Evolutionary conservation across 2,888 invertebrate genomes (phyloP).

Genomic region (Sesia apiformis): DNA sequence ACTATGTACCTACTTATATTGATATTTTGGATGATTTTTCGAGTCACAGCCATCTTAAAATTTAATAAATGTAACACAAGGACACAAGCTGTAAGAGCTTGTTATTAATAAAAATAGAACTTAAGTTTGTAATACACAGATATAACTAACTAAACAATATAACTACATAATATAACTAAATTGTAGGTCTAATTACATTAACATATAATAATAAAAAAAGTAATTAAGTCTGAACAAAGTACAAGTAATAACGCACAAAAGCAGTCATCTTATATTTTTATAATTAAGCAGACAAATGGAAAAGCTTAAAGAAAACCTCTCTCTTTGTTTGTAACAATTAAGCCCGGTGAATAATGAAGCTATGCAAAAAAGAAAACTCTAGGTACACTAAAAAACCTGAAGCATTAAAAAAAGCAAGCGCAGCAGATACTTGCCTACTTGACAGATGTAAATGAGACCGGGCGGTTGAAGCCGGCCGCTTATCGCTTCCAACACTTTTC

Average conservation of each 20-base stretch:
- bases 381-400: conserved; percentile 1
- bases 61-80: too few species aligned
- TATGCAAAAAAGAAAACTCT: conserved; percentile 26
- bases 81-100: too few species aligned
- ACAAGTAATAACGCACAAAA: background rate
- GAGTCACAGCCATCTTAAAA: too few species aligned
- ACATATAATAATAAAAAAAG: background rate
- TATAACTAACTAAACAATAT: too few species aligned
- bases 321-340: conserved; percentile 15
- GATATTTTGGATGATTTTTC: too few species aligned
- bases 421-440: conserved; percentile 51
- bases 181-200: background rate
- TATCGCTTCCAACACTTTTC: conserved; percentile 40
- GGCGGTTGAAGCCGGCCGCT: conserved; percentile 32
- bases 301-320: background rate
- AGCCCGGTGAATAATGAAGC: conserved; percentile 24
- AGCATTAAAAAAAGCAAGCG: conserved; percentile 44
- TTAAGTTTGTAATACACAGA: too few species aligned
- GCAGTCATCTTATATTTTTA: background rate
- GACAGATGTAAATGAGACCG: conserved; percentile 58
- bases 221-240: background rate
- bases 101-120: too few species aligned
- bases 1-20: too few species aligned
- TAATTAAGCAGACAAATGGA: background rate
- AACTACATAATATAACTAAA: too few species aligned